Base-by-base conservation (phyloP, 2,888 invertebrate species). In the Pristionchus mayeri region DNA sequence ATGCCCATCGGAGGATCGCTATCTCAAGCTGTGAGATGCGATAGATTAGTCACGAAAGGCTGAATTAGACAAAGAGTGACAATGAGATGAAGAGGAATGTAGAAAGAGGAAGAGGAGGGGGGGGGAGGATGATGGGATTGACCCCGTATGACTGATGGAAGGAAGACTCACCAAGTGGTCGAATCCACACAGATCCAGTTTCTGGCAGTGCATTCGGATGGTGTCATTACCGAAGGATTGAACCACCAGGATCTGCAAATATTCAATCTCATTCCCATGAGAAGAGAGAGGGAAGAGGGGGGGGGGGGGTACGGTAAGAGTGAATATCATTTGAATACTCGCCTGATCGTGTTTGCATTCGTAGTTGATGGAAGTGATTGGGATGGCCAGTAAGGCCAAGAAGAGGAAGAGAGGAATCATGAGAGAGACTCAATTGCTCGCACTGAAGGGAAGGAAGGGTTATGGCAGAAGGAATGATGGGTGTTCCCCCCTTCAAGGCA, bases 181-280 rank as follows among this genome's bases (percentile, higher is more conserved):
- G 80, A 90, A 90, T 13, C 92, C 92, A 78, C 92, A 92, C 11
- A 92, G 85, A 75, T 92, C 90, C n/a, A 92, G 83, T 48, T 87
- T 85, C 85, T 92, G 92, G 86, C 92, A 92, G 85, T 92, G 92
- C 92, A 92, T 92, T 84, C 92, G 88, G 71, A 92, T 92, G 7
- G 92, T 92, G 84, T 92, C 92, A 86, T 92, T 92, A n/a, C 92
- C 92, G 83, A 92, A 92, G 11, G 88, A 90, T 86, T 92, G 92
- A 13, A 92, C 91, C 30, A 92, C 91, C 9, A 92, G 87, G 16
- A 92, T 88, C 88, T 89, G 78, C 24, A 88, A 52, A 34, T 24
- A 60, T 81, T 82, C 44, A 82, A 37, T 54, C 4, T n/a, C n/a
- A 57, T 57, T n/a, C n/a, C n/a, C n/a, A n/a, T n/a, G n/a, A n/a